These are phyloP conservation scores for Empis livida DNA, from an alignment of 2,888 invertebrate species.

Conservation along the genomic window DNA sequence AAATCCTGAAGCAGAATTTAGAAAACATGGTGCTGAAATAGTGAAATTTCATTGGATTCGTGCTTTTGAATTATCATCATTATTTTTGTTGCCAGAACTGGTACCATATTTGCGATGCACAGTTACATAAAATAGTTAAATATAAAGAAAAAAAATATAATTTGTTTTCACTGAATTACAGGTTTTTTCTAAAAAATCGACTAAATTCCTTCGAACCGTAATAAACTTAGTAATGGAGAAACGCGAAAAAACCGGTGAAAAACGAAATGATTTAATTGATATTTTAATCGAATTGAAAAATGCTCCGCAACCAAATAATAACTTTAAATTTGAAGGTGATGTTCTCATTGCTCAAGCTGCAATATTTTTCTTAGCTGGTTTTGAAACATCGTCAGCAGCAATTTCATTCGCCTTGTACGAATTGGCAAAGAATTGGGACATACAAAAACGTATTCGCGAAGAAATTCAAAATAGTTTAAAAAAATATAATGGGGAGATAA, in stretches of 20 bases:
- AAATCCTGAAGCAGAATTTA: conserved; percentile 32
- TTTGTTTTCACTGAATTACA: neutral
- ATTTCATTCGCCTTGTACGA: conserved; percentile 35
- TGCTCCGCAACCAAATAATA: conserved; percentile 7
- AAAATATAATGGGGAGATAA: conserved; percentile 27
- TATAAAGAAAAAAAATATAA: too few relatives aligned
- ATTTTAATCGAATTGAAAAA: conserved; percentile 29
- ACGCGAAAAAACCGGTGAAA: conserved; percentile 29
- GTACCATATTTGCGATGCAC: conserved; percentile 19
- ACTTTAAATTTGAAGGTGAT: conserved; percentile 21
- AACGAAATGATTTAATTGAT: conserved; percentile 31
- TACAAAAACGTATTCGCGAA: conserved; percentile 32
- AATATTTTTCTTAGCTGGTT: conserved; percentile 31
- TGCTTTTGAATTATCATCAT: conserved; percentile 27
- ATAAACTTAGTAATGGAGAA: conserved; percentile 35
- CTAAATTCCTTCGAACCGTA: conserved; percentile 20
- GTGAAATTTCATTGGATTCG: conserved; percentile 29
- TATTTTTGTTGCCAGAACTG: conserved; percentile 36
- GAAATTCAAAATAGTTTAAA: conserved; percentile 33
- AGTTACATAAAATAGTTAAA: too few relatives aligned
- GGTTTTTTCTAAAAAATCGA: conserved; percentile 12
- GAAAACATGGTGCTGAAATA: conserved; percentile 32
- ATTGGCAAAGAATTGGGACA: conserved; percentile 29
- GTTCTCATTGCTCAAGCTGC: conserved; percentile 30
- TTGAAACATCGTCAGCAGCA: conserved; percentile 34